Evolutionary conservation across 2,797 vertebrate genomes (phyloP).

Genomic region (Glyptemys insculpta): DNA sequence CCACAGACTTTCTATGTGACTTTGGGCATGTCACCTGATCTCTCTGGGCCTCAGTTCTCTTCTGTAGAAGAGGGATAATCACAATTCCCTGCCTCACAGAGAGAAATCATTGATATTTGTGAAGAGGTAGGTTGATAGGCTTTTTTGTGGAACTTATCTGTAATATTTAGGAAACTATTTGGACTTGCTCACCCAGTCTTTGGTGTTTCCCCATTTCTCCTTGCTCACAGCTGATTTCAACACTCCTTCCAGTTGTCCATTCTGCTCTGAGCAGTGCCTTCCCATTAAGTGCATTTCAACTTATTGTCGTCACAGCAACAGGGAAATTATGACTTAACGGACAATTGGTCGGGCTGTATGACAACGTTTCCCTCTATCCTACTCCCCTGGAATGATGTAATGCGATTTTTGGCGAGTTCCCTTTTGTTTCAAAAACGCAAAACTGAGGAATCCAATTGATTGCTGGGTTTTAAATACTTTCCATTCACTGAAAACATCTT

Average conservation of each 20-base stretch:
- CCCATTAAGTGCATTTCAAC: neutral
- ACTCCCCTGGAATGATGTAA: neutral
- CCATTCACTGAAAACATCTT: slow-evolving; percentile 37
- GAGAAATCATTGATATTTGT: neutral
- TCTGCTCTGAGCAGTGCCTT: accelerated
- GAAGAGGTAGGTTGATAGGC: neutral
- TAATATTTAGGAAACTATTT: neutral
- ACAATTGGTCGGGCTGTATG: neutral
- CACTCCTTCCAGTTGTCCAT: neutral
- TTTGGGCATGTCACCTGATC: accelerated
- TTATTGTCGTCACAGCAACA: neutral
- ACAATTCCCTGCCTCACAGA: neutral
- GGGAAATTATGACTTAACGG: slow-evolving; percentile 10
- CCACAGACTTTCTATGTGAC: neutral
- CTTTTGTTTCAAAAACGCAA: neutral
- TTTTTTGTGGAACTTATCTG: neutral
- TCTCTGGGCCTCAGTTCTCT: neutral
- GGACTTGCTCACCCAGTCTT: neutral
- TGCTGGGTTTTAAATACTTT: neutral
- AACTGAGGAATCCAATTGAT: neutral
- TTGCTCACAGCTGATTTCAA: neutral
- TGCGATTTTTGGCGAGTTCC: neutral
- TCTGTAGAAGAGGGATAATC: neutral
- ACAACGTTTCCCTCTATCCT: neutral
- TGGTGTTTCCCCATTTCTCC: neutral